phyloP scores from a whole-genome alignment of 2,113 vertebrate species.

The Stigmatopora nigra region DNA sequence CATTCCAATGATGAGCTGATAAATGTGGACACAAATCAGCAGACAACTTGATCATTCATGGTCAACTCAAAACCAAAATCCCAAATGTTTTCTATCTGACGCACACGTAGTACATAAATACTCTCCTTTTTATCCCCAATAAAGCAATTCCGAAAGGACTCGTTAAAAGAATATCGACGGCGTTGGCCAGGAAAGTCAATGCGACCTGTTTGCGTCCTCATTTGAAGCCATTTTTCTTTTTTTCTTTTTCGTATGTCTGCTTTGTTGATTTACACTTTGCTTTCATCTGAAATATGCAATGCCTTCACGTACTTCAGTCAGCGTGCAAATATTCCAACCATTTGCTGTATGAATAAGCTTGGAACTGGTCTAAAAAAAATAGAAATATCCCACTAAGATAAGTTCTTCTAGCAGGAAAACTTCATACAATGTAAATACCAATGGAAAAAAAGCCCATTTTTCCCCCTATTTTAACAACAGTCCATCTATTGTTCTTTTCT shows the following conservation, averaged over 20 bases:
- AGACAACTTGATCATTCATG: not conserved
- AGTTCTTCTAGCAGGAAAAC: not conserved
- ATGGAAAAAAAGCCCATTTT: not conserved
- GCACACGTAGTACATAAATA: not conserved
- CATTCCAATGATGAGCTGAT: constrained; percentile 16
- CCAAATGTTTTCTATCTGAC: not conserved
- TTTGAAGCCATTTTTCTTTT: constrained; percentile 31
- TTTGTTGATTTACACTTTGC: constrained; percentile 27
- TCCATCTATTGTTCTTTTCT: not conserved
- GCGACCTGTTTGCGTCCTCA: constrained; percentile 9
- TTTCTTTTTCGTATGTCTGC: constrained; percentile 11
- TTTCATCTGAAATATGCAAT: constrained; percentile 19
- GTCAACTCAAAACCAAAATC: not conserved
- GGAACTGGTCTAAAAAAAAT: not conserved
- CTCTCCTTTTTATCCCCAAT: not conserved
- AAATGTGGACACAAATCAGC: not conserved
- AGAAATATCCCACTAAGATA: not conserved
- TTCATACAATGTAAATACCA: too few species aligned
- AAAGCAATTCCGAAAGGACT: constrained; percentile 4
- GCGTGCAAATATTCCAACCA: constrained; percentile 4
- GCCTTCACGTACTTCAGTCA: constrained; percentile 8
- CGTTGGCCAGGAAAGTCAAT: not conserved
- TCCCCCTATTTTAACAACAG: not conserved
- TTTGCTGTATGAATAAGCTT: not conserved
- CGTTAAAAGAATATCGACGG: constrained; percentile 10